Evolutionary conservation across 2,113 vertebrate species (phyloP).

Genomic region (Oxyura jamaicensis): DNA sequence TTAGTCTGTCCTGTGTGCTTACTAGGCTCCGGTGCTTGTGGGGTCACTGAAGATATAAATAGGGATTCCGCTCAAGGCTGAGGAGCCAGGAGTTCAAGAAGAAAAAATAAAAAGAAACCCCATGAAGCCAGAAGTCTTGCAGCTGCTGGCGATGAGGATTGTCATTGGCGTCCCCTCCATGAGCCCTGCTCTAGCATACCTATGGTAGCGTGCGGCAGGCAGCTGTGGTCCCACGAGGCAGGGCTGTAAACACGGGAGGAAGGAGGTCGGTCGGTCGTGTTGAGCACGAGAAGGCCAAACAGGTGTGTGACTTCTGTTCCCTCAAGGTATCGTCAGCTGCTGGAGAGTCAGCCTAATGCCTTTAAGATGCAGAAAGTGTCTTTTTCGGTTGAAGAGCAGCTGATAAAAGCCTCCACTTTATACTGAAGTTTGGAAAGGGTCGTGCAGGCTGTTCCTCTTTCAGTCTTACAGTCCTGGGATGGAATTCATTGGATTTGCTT

Average conservation of each 20-base stretch:
- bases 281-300: not conserved
- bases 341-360: not conserved
- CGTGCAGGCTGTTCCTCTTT: not conserved
- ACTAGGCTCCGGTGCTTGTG: not conserved
- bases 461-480: not conserved
- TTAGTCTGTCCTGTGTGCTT: not conserved
- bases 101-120: not conserved
- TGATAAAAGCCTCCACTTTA: not conserved
- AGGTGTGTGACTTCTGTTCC: constrained; percentile 28
- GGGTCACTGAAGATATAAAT: not conserved
- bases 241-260: not conserved
- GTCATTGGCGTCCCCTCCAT: not conserved
- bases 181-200: not conserved
- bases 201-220: not conserved
- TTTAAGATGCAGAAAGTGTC: not conserved
- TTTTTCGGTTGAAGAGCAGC: not conserved
- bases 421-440: not conserved
- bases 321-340: constrained; percentile 23
- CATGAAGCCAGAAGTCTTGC: constrained; percentile 3
- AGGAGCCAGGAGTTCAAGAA: not conserved
- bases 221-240: not conserved
- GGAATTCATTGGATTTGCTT: not conserved
- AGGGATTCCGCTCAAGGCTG: not conserved
- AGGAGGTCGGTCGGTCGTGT: not conserved
- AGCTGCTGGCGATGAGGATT: constrained; percentile 20